phyloP scores from a whole-genome alignment of 1,140 invertebrate genomes.

The Gonatopus flavifemur region DNA sequence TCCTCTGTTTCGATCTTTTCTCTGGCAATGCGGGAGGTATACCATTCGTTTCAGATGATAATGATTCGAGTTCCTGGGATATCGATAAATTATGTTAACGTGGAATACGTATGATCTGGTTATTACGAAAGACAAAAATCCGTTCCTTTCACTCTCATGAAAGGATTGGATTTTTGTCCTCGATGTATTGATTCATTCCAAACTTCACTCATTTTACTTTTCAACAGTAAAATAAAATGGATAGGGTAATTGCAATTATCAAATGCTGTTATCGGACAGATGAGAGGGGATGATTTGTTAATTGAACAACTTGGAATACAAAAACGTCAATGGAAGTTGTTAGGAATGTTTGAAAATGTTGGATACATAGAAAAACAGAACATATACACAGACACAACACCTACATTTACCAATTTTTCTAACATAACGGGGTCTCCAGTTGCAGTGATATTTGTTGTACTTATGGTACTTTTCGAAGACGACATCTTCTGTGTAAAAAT shows the following conservation, averaged over 20 bases:
- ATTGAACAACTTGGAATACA: no score
- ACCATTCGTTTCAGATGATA: constrained; percentile 45
- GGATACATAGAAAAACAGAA: constrained; percentile 12
- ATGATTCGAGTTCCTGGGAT: constrained; percentile 45
- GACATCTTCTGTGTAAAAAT: constrained; percentile 45
- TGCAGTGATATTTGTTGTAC: constrained; percentile 38
- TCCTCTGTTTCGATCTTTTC: constrained; percentile 56
- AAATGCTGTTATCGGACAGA: no score
- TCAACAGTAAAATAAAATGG: not conserved
- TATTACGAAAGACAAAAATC: not conserved
- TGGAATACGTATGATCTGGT: not conserved
- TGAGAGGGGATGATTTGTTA: no score
- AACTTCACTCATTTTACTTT: not conserved
- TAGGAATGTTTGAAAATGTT: not conserved
- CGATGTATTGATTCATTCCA: not conserved
- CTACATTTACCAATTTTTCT: constrained; percentile 53
- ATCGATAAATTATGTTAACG: constrained; percentile 4
- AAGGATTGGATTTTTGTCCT: not conserved
- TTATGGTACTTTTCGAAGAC: constrained; percentile 47
- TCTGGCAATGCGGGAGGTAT: constrained; percentile 71
- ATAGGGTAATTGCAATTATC: no score
- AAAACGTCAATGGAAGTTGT: no score
- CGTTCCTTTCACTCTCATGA: not conserved
- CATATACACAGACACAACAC: constrained; percentile 31
- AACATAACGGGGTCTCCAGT: constrained; percentile 39